Evolutionary conservation across 2,113 vertebrate species (phyloP).

Genomic region (Anolis carolinensis): DNA sequence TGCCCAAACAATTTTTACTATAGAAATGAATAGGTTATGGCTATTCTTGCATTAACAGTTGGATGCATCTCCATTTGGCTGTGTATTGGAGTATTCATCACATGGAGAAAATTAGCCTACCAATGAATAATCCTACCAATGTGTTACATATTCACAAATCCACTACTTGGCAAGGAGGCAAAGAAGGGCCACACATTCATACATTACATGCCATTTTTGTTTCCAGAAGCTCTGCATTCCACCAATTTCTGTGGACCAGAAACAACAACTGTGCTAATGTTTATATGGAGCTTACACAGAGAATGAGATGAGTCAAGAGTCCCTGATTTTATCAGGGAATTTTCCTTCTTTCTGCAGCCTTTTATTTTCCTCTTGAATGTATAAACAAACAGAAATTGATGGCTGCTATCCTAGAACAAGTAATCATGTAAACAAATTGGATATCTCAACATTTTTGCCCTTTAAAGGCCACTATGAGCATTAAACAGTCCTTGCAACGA

Average conservation of each 20-base stretch:
- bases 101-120: not conserved
- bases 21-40: not conserved
- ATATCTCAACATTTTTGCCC: not conserved
- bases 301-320: slow-evolving; percentile 1
- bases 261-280: not conserved
- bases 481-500: not conserved
- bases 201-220: not conserved
- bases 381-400: not conserved
- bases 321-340: not conserved
- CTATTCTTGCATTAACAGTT: not conserved
- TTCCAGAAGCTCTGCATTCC: not conserved
- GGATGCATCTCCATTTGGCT: not conserved
- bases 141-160: not conserved
- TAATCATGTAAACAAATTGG: not conserved
- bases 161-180: too few species aligned
- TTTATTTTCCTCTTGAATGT: not conserved
- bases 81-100: not conserved
- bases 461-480: not conserved
- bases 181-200: too few species aligned
- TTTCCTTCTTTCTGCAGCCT: not conserved
- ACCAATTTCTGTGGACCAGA: not conserved
- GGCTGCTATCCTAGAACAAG: not conserved
- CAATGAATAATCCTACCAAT: not conserved
- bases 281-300: not conserved
- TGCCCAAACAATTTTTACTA: not conserved